Base-by-base conservation (phyloP, 2,888 invertebrate species). In the Dryococelus australis region DNA sequence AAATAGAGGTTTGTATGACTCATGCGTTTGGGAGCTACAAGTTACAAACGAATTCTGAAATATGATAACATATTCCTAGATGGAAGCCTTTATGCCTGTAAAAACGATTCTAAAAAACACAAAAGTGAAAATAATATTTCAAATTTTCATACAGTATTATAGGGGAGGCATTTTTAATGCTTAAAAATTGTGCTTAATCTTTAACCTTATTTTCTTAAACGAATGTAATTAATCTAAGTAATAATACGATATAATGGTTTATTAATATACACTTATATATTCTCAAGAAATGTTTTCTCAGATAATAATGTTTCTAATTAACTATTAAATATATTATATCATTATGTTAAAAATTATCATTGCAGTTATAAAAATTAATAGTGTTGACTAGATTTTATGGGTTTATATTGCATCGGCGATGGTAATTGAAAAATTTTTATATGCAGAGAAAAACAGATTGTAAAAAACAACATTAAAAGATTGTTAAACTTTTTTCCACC, bases 141-240 rank as follows among this genome's bases (percentile, higher is more conserved):
- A 83, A 83, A 8, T 83, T 83, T 83, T 28, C 83, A 83, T 83
- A 83, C 43, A 43, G 20, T 83, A 83, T 35, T 83, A 85, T 28
- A 85, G 47, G 79, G 35, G 53, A 85, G 85, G 81, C 85, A 85
- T 79, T 87, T 87, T 80, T 85, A 81, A 85, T 81, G 81, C 85
- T 87, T 87, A 80, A 87, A 87, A 87, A 81, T 85, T 85, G 85
- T 87, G 87, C 87, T 87, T 87, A 87, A 87, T 85, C 85, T 85
- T 65, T 85, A 85, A 85, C 80, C 85, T 51, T 87, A 85, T 85
- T 87, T 87, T 87, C 28, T 43, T 83, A 83, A 83, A 83, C 83
- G 16, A 20, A 43, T 83, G 28, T 83, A 43, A 83, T 43, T 83
- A 83, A 83, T 43, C 83, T 83, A 83, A 28, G 43, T 43, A 43